These are phyloP conservation scores for Formica selysi DNA, from an alignment of 1,140 invertebrate genomes.

Conservation along the genomic window DNA sequence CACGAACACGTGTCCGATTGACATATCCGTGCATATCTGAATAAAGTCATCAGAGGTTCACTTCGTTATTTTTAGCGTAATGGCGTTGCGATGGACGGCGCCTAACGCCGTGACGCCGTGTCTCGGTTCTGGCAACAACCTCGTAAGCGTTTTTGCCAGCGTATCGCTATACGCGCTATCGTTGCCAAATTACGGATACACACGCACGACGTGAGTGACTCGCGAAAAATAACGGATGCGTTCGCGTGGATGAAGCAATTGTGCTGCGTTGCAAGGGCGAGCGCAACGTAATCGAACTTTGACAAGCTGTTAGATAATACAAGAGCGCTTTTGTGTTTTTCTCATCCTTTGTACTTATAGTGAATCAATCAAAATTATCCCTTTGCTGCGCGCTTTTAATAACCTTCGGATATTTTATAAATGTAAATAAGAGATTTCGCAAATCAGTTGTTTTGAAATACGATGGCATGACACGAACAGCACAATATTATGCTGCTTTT, in stretches of 20 bases:
- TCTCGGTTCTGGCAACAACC: slow-evolving; percentile 69
- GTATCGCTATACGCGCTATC: slow-evolving; percentile 29
- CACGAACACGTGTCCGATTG: slow-evolving; percentile 60
- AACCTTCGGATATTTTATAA: not conserved
- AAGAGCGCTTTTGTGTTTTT: slow-evolving; percentile 19
- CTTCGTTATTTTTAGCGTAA: slow-evolving; percentile 74
- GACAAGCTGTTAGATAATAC: slow-evolving; percentile 31
- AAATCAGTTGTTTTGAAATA: not conserved
- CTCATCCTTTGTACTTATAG: not conserved
- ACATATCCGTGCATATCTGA: slow-evolving; percentile 51
- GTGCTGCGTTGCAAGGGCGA: slow-evolving; percentile 54
- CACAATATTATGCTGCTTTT: not conserved
- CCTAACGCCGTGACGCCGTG: slow-evolving; percentile 71
- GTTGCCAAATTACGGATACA: slow-evolving; percentile 65
- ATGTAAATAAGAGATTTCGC: slow-evolving; percentile 1
- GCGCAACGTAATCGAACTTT: not conserved
- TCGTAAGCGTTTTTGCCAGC: slow-evolving; percentile 67
- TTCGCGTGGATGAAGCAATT: slow-evolving; percentile 24
- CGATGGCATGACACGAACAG: not conserved
- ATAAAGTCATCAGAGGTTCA: slow-evolving; percentile 38
- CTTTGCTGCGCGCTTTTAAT: not conserved
- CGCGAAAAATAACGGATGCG: slow-evolving; percentile 11
- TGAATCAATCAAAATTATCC: not conserved
- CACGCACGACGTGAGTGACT: not conserved
- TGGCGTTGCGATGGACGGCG: slow-evolving; percentile 63